Evolutionary conservation across 2,113 vertebrate genomes (phyloP).

Genomic region (Cyrtonyx montezumae): DNA sequence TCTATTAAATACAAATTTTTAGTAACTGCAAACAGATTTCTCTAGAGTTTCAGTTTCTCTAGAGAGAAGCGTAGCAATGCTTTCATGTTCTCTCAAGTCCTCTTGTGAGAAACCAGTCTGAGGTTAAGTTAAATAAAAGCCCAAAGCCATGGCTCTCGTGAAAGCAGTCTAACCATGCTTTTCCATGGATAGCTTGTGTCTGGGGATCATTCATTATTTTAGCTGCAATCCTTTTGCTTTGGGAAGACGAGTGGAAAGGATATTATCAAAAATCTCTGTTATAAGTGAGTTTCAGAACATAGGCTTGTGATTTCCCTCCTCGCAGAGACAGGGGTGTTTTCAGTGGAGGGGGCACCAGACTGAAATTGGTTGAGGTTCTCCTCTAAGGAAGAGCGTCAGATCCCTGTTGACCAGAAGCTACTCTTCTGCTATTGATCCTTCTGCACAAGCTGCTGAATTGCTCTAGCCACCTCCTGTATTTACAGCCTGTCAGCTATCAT

Average conservation of each 20-base stretch:
- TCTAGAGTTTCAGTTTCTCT: neutral
- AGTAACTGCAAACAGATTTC: neutral
- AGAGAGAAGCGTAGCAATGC: neutral
- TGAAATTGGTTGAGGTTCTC: neutral
- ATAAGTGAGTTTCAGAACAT: neutral
- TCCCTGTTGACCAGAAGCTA: neutral
- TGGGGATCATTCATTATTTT: constrained; percentile 8
- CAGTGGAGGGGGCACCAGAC: neutral
- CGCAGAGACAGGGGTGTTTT: neutral
- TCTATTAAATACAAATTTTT: constrained; percentile 1
- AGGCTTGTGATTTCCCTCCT: neutral
- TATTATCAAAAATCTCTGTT: neutral
- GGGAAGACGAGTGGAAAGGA: neutral
- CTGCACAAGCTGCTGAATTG: fast-evolving
- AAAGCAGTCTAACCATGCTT: neutral
- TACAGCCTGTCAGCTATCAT: neutral
- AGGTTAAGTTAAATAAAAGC: neutral
- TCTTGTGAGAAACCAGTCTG: neutral
- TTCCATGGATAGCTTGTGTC: neutral
- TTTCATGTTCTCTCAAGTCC: neutral
- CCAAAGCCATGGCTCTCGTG: neutral
- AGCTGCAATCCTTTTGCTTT: neutral
- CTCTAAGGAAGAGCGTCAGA: neutral
- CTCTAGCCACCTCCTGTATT: fast-evolving
- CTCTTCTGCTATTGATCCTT: neutral